Percentiles rank a stretch among this genome's conserved stretches.
Conservation (phyloP, 2,797 vertebrate species). For the Antrozous pallidus region DNA sequence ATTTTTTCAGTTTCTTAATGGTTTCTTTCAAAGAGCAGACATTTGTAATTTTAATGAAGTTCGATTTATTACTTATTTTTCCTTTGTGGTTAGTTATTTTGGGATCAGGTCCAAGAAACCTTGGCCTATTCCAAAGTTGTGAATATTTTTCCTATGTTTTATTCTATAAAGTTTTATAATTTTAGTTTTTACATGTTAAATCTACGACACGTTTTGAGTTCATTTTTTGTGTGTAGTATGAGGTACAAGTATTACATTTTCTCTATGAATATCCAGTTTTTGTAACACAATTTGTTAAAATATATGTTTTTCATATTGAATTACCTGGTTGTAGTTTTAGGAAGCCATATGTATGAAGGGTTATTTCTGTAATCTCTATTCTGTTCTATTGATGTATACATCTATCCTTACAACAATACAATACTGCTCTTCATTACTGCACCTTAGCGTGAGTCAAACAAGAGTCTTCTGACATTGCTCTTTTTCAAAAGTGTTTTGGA, state of each 20-base stretch:
- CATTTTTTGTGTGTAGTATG: background rate
- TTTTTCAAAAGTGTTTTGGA: background rate
- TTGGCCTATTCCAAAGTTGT: background rate
- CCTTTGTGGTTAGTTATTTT: background rate
- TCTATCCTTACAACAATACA: background rate
- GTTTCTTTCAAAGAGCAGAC: background rate
- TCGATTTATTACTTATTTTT: background rate
- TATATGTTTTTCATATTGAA: background rate
- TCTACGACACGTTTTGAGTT: background rate
- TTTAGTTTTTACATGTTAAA: background rate
- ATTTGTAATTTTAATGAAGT: background rate
- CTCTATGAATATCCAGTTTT: background rate
- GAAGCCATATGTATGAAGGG: background rate
- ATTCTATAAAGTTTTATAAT: background rate
- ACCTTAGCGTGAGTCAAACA: background rate
- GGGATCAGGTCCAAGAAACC: background rate
- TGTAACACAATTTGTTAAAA: background rate
- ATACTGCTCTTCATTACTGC: background rate
- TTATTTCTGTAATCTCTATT: background rate
- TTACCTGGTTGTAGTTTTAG: background rate
- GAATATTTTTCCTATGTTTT: background rate
- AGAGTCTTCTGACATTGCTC: background rate
- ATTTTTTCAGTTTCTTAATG: conserved; percentile 16
- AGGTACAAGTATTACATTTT: background rate
- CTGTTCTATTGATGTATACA: background rate